Conservation (phyloP, 2,797 vertebrate species). For the Champsocephalus esox region DNA sequence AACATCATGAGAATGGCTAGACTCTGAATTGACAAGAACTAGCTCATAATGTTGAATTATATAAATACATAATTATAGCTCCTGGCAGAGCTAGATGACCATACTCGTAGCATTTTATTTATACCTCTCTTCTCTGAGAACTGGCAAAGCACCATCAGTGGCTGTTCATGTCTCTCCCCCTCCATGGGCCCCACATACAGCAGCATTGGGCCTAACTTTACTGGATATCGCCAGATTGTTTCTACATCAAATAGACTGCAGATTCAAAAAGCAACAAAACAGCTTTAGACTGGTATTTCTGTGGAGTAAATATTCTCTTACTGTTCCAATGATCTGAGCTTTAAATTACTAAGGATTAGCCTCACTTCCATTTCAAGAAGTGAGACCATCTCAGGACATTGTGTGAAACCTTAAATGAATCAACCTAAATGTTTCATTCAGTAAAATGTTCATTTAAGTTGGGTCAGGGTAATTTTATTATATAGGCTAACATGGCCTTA, state of each 20-base stretch:
- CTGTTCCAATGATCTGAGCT: slow-evolving; percentile 3
- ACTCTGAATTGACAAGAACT: slow-evolving; percentile 38
- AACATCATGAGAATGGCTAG: slow-evolving; percentile 18
- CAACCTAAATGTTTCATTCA: background rate
- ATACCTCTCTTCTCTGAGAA: background rate
- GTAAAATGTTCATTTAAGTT: background rate
- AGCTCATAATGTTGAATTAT: slow-evolving; percentile 35
- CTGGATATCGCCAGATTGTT: slow-evolving; percentile 16
- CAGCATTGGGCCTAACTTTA: slow-evolving; percentile 10
- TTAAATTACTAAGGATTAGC: background rate
- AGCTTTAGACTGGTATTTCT: slow-evolving; percentile 1
- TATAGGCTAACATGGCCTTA: background rate
- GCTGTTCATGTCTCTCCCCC: slow-evolving; percentile 12
- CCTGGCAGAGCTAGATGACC: slow-evolving; percentile 1
- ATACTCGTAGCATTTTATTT: slow-evolving; percentile 16
- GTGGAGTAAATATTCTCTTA: background rate
- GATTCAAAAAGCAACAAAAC: slow-evolving; percentile 35
- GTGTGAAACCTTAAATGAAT: background rate
- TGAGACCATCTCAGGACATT: background rate
- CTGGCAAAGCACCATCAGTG: slow-evolving; percentile 7
- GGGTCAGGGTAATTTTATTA: background rate
- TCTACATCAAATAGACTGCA: slow-evolving; percentile 11
- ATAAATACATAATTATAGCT: background rate
- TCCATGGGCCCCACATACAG: slow-evolving; percentile 37
- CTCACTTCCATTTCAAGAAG: background rate